Base-by-base conservation (phyloP, 2,113 vertebrate genomes). In the Rhinogobius similis region DNA sequence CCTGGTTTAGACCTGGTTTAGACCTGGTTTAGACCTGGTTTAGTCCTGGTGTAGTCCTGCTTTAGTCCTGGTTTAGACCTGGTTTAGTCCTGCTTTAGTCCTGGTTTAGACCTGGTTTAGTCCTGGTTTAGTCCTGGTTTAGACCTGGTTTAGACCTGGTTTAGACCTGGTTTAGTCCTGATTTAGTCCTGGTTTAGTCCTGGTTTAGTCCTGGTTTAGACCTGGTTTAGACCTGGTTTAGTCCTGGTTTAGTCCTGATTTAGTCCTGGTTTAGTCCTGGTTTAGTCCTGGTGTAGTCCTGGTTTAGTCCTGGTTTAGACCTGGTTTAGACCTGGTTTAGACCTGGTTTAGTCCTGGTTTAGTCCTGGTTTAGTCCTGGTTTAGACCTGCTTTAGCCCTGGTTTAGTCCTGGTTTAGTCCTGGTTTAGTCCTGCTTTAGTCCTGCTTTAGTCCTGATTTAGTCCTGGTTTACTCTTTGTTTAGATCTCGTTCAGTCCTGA, bases 221-320 rank as follows among this genome's bases (percentile, higher is more conserved):
- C n/a, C n/a, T n/a, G n/a, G n/a, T n/a, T n/a, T n/a, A n/a, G n/a
- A n/a, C n/a, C n/a, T n/a, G n/a, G 29, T 39, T 39, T 39, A 39
- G 38, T 8, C 38, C 38, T 52, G 72, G 18, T 27, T 72, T 68
- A 4, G 79, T 82, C 86, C 83, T 13, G 73, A 80, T 88, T 86
- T 84, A 79, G 13, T 44, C 81, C 63, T 84, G 32, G 38, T 39
- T 39, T 10, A 11, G 4, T 39, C 38, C 38, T 39, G 4, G 10
- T 39, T 10, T 10, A 39, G 38, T 39, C 38, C 38, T 39, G 38
- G 1, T 39, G 4, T 10, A 39, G 38, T 39, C 32, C 32, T 36
- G 32, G 4, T 36, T 36, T 36, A 36, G 32, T 5, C 32, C n/a
- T n/a, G n/a, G n/a, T n/a, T n/a, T n/a, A n/a, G n/a, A n/a, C n/a